Base-by-base conservation (phyloP, 1,140 invertebrate genomes). In the Amyelois transitella region DNA sequence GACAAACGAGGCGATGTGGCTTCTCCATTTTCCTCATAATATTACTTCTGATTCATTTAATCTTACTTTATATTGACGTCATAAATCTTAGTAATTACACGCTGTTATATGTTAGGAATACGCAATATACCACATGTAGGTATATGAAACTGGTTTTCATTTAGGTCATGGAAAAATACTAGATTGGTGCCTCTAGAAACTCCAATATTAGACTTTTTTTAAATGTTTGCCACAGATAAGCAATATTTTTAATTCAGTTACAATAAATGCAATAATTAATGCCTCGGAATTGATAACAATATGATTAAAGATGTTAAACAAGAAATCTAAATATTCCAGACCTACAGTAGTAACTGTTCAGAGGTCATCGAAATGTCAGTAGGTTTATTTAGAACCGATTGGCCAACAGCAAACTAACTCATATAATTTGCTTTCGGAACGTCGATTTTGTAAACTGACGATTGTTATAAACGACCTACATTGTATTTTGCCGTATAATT, bases 361-460 rank as follows among this genome's bases (percentile, higher is more conserved):
- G 22, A 51, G 49, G 22, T 7, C 49, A 18, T 18, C 6, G 8
- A 5, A 51, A 51, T 51, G 49, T 51, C 21, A 51, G 22, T 21
- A 14, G 25, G 49, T 28, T 22, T 51, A 18, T 45, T 45, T 51
- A 18, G 49, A 28, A 51, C 32, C 25, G 49, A 18, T 51, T 51
- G 21, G 8, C 25, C 49, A 51, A 51, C 24, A n/a, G 20, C 21
- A 14, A 24, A 25, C 6, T 14, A 49, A 51, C 22, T 28, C 18
- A 47, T 4, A 20, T 60, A 61, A 60, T 55, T 58, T 55, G 53
- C 24, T 32, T 25, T 28, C 17, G 14, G 49, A 6, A 28, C 17
- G n/a, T 14, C 25, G 22, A 21, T 32, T 47, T 38, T 14, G 12
- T 1, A 28, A 28, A 3, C 25, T 1, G 7, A 4, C n/a, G n/a